Conservation (phyloP, 2,113 vertebrate species). For the Willisornis vidua region DNA sequence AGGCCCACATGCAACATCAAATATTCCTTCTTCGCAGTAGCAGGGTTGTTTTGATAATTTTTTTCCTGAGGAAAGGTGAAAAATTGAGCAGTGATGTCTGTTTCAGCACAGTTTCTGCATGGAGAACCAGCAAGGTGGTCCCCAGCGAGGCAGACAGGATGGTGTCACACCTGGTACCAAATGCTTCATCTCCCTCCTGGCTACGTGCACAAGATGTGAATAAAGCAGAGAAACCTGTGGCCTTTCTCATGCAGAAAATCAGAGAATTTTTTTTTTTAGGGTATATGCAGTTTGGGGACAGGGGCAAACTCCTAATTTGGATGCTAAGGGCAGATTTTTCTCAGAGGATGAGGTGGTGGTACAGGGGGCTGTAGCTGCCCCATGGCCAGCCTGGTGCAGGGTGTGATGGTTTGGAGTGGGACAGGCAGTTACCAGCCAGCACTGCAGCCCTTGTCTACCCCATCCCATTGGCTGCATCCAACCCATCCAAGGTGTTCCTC, state of each 20-base stretch:
- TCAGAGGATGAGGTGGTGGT: not conserved
- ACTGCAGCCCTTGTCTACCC: not conserved
- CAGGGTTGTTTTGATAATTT: not conserved
- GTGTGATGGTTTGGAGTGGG: not conserved
- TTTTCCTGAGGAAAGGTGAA: not conserved
- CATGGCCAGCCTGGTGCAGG: not conserved
- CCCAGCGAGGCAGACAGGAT: not conserved
- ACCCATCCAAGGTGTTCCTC: not conserved
- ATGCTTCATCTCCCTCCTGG: not conserved
- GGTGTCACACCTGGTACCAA: not conserved
- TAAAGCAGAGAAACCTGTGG: not conserved
- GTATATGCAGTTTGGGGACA: not conserved
- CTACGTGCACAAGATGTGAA: not conserved
- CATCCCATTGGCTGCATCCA: not conserved
- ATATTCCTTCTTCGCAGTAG: accelerated
- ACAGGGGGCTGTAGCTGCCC: not conserved
- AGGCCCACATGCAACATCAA: not conserved
- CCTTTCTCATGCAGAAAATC: not conserved
- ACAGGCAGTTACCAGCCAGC: not conserved
- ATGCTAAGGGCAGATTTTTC: not conserved
- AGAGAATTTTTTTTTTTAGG: not conserved
- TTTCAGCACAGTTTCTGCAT: not conserved
- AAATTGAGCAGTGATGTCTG: not conserved
- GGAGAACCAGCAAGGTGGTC: not conserved
- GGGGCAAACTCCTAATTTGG: not conserved